Evolutionary conservation across 2,113 vertebrate genomes (phyloP), one percentile per base, ranked within the genome.

Genomic region (Ammodytes dubius): DNA sequence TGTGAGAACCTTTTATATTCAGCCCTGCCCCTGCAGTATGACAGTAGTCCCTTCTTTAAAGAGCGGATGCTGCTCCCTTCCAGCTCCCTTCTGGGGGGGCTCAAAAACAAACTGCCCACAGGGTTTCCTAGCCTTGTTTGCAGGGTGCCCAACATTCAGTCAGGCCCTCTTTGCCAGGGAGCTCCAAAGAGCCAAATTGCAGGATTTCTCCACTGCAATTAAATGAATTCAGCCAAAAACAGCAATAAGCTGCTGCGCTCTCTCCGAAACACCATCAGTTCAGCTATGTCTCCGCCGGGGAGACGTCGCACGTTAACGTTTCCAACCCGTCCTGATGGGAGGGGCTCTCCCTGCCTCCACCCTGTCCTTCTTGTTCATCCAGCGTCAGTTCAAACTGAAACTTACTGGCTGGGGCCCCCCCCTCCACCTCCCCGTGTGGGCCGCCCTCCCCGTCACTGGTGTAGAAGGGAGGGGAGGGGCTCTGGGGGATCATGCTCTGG

Each of bases 401-500:
- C 89, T 97, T 99, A 84, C 57, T 84, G 0, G 94, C 92, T 77
- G 45, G 92, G 74, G 86, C 94, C 85, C 43, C 93, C 90, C 86
- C 96, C 93, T 91, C 96, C 93, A 84, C 78, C 92, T 88, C 92
- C 87, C 58, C 96, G 81, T 73, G 84, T 0, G 75, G 47, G 35
- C 74, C 77, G n/a, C 91, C 97, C 93, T 91, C 96, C 91, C 81
- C 75, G 3, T 93, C 92, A 1, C 90, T 73, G 61, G 77, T 74
- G 3, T 98, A 98, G 87, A 98, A 95, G 0, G 98, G 97, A 71
- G 98, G 98, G 10, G 98, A 99, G 0, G 98, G 98, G 84, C 98
- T 99, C 92, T 98, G 97, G 39, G 98, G 98, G 86, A 99, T 98
- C 97, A 99, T 99, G 92, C 97, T 97, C 93, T 99, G 98, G 94